Evolutionary conservation across 2,113 vertebrate species (phyloP), one percentile per base, ranked within the genome.

Genomic region (Carollia perspicillata): DNA sequence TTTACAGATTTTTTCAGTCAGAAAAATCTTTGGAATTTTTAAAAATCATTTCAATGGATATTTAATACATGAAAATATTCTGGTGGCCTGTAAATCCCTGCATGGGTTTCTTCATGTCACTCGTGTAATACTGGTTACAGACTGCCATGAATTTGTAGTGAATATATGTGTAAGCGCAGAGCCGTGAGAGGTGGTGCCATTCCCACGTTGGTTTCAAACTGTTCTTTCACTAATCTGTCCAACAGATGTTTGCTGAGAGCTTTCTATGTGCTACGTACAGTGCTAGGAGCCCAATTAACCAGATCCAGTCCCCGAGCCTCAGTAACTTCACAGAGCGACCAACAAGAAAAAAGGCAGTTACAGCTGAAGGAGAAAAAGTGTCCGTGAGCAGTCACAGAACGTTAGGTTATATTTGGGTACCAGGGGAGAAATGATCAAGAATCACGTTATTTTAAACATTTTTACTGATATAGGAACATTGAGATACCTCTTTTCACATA

Each of bases 381-480:
- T 37, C 58, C 10, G 65, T 90, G 49, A n/a, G 30, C 14, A 30
- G 4, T 65, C 71, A 86, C 5, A 80, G 66, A 78, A 68, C 26
- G 51, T 89, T 83, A 30, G 74, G 47, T 85, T 53, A 5, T 77
- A 63, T 63, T 92, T 72, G 63, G 28, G 3, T 86, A 87, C 87
- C 5, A 23, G 51, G 78, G n/a, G 30, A 77, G 85, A 80, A 81
- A 35, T 9, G 8, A 42, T 80, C n/a, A 86, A 74, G 71, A 93
- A 77, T 65, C 71, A 49, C 33, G 78, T 72, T 74, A 63, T 77
- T 89, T 85, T 85, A 85, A 92, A 71, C 11, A 83, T 90, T 86
- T 85, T 95, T 89, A 74, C 16, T 87, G 60, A 17, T 77, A 16
- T 58, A 80, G 33, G 37, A 89, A 80, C 30, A 74, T 30, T 55